phyloP scores from a whole-genome alignment of 2,888 invertebrate species.

The Drosophila ezoana region DNA sequence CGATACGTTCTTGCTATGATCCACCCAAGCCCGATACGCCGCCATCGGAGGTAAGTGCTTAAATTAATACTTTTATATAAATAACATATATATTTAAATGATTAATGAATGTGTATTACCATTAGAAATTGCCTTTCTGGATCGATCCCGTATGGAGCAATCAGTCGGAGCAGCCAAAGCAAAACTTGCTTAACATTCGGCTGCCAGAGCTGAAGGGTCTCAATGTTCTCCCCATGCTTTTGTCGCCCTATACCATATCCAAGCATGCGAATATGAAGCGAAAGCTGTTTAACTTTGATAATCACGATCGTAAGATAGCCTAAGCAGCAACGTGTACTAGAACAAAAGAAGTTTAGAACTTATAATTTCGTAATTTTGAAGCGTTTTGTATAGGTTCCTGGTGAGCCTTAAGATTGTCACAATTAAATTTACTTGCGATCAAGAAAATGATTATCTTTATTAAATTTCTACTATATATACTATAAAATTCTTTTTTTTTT shows the following conservation, averaged over 20 bases:
- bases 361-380: not conserved
- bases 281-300: slow-evolving; percentile 83
- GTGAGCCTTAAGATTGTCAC: slow-evolving; percentile 34
- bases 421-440: slow-evolving; percentile 30
- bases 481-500: slow-evolving; percentile 35
- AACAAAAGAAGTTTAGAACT: not conserved
- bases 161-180: slow-evolving; percentile 49
- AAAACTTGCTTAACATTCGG: slow-evolving; percentile 78
- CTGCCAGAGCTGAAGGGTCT: slow-evolving; percentile 82
- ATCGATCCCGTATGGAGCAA: slow-evolving; percentile 84
- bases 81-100: not conserved
- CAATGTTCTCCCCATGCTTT: slow-evolving; percentile 80
- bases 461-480: slow-evolving; percentile 12
- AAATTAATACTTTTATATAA: not conserved
- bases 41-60: slow-evolving; percentile 71
- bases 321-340: slow-evolving; percentile 31
- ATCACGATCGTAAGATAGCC: slow-evolving; percentile 83
- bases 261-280: slow-evolving; percentile 84
- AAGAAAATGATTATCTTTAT: slow-evolving; percentile 5
- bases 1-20: slow-evolving; percentile 75
- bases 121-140: slow-evolving; percentile 84
- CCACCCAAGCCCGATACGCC: slow-evolving; percentile 84
- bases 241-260: slow-evolving; percentile 84
- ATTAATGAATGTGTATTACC: not conserved
- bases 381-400: slow-evolving; percentile 20